These are phyloP conservation scores for Polyploca ridens DNA, from an alignment of 2,888 invertebrate genomes.

Conservation along the genomic window DNA sequence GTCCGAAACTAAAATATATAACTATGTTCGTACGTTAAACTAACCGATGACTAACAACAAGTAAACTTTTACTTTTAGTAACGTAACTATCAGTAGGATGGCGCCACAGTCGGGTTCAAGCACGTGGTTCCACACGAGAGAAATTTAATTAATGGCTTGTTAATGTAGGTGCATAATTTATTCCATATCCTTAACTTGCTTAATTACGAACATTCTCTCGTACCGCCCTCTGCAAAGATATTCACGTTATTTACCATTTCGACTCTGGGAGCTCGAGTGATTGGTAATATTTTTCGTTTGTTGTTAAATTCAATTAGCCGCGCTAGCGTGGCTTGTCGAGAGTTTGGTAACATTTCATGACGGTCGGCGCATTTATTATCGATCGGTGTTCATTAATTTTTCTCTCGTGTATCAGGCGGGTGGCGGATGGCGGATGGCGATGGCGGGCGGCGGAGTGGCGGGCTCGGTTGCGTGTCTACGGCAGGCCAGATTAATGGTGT, in stretches of 20 bases:
- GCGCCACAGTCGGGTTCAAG: not conserved
- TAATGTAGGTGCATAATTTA: slow-evolving; percentile 4
- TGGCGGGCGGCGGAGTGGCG: too few species aligned
- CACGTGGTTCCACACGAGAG: not conserved
- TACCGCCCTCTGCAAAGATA: not conserved
- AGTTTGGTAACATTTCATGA: slow-evolving; percentile 2
- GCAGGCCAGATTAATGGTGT: slow-evolving; percentile 14
- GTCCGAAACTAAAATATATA: not conserved
- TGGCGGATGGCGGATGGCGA: too few species aligned
- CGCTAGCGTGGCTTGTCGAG: not conserved
- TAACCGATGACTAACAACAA: too few species aligned
- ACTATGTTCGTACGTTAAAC: too few species aligned
- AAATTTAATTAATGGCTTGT: slow-evolving; percentile 6
- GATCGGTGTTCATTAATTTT: slow-evolving; percentile 7
- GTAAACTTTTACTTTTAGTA: too few species aligned
- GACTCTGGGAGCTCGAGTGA: not conserved
- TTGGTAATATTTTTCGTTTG: not conserved
- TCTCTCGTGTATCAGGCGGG: not conserved
- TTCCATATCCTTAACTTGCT: slow-evolving; percentile 5
- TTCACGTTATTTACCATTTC: not conserved
- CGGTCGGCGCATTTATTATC: slow-evolving; percentile 5
- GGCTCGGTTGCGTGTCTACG: slow-evolving; percentile 11
- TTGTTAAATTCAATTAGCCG: slow-evolving; percentile 5
- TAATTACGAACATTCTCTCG: slow-evolving; percentile 1
- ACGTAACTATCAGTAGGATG: not conserved